phyloP scores from a whole-genome alignment of 2,888 invertebrate species.

The Euzophera pinguis region DNA sequence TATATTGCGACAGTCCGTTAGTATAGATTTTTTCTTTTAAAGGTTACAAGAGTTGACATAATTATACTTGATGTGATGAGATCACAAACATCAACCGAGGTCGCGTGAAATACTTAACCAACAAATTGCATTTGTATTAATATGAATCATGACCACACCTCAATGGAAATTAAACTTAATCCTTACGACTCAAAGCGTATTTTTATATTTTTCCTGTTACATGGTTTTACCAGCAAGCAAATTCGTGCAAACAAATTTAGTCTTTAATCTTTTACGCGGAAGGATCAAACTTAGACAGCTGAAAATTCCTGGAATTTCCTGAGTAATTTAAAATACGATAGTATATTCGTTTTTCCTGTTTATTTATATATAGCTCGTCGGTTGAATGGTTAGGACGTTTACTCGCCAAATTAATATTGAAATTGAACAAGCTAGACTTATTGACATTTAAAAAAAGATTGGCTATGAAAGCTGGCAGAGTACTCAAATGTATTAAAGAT shows the following conservation, averaged over 20 bases:
- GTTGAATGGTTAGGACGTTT: background rate
- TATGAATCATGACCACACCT: background rate
- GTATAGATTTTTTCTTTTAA: no score
- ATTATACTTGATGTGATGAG: background rate
- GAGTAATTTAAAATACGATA: background rate
- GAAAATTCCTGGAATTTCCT: conserved; percentile 3
- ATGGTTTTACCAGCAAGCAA: background rate
- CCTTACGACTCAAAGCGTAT: background rate
- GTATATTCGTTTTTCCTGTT: conserved; percentile 11
- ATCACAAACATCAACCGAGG: conserved; percentile 1
- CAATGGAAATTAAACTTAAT: background rate
- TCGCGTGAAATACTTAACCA: background rate
- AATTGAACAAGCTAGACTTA: background rate
- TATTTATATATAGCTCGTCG: conserved; percentile 6
- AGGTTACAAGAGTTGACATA: no score
- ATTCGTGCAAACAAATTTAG: background rate
- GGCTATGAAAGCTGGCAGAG: background rate
- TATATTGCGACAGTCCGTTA: no score
- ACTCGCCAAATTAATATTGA: background rate
- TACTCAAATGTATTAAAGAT: background rate
- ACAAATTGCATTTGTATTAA: background rate
- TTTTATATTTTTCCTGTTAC: background rate
- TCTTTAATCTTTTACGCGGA: background rate
- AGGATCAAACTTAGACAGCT: background rate
- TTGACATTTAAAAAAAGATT: background rate